Base-by-base conservation (phyloP, 2,113 vertebrate species). In the Saccopteryx leptura region DNA sequence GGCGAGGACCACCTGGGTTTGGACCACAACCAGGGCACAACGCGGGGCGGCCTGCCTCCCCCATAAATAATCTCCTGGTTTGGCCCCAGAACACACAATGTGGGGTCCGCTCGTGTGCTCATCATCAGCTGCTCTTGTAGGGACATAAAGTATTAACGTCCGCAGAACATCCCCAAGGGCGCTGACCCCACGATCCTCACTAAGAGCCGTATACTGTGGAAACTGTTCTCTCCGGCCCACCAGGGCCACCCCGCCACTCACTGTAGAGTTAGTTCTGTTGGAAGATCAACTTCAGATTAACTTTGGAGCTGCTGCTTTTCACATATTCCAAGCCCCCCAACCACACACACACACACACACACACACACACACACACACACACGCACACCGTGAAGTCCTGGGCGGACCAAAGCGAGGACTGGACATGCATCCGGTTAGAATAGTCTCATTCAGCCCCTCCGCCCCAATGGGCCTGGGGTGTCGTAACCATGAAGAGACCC, bases 131-230 rank as follows among this genome's bases (percentile, higher is more conserved):
- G 26, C 28, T 78, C 21, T 90, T 63, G 4, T 63, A 90, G 81
- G 71, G 33, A 68, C 28, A 33, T 90, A 95, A 96, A 96, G 94
- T 58, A 90, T 61, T 90, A 94, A 88, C 46, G 79, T 48, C 19
- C 33, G 33, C 11, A 83, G 75, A 93, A 94, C 90, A 79, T 50
- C 56, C 54, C 39, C 61, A 63, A 58, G 61, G 60, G 2, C 14
- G 17, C n/a, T 65, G 6, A 75, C 39, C 24, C 11, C 46, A 26
- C 14, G 61, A 61, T 90, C 60, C 85, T 79, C 58, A 93, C 63
- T 60, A 61, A 76, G 24, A 39, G 12, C 21, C 65, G 54, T 60
- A 81, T 75, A 54, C 24, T 90, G 84, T 90, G 9, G 60, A 87
- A 63, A 88, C 83, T 11, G 74, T 79, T 83, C 39, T 28, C 56